Conservation (phyloP, 2,797 vertebrate genomes). For the Gymnocypris eckloni region DNA sequence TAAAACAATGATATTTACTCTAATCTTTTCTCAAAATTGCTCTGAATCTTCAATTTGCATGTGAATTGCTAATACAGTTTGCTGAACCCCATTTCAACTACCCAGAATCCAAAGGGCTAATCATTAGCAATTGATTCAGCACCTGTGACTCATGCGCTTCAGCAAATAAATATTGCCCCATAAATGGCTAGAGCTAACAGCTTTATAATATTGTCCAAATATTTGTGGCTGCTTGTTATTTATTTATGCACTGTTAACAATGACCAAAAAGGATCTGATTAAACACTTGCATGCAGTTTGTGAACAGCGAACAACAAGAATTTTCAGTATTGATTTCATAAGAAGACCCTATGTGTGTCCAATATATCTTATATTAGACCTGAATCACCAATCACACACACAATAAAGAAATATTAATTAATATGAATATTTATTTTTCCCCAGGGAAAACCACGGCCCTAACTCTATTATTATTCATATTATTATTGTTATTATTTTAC, state of each 20-base stretch:
- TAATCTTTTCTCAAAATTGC: neutral
- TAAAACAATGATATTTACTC: neutral
- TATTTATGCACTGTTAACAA: neutral
- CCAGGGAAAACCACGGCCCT: too few species aligned
- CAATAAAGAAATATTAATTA: neutral
- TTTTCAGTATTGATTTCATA: neutral
- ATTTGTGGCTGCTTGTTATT: neutral
- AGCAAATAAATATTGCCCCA: neutral
- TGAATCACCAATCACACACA: neutral
- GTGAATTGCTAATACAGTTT: neutral
- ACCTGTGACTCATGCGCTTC: neutral
- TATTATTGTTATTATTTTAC: too few species aligned
- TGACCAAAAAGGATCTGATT: neutral
- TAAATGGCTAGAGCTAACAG: neutral
- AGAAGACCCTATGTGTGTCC: neutral
- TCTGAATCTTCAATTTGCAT: neutral
- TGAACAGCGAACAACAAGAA: neutral
- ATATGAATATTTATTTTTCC: too few species aligned
- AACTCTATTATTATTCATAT: too few species aligned
- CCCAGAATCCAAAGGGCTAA: conserved; percentile 4
- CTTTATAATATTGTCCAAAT: neutral
- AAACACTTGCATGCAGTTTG: neutral
- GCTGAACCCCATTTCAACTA: neutral
- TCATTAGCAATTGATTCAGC: conserved; percentile 17
- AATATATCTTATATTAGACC: neutral